Evolutionary conservation across 2,888 invertebrate genomes (phyloP), one percentile per base, ranked within the genome.

Genomic region (Noctua fimbriata): DNA sequence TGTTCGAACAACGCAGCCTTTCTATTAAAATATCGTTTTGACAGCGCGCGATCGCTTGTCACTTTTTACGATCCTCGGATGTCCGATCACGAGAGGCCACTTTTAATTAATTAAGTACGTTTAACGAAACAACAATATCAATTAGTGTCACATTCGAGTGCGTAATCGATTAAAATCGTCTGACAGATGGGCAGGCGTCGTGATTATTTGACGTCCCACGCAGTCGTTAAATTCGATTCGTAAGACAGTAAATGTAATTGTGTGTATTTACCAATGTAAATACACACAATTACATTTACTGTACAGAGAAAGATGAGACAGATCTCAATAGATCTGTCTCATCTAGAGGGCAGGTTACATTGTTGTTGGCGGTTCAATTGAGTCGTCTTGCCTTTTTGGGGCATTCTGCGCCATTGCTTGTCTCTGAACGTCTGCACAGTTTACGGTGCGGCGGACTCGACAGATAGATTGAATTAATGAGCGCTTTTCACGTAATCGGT

Each of bases 31-130:
- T 92, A 93, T 88, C 89, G 87, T 91, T 93, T 92, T 94, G 94
- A 95, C 94, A 94, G 89, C 83, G 83, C 89, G 88, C 91, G 89
- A 87, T 87, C 88, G 84, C 88, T 89, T 88, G 91, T 93, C 92
- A 92, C 89, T 92, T 92, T 93, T 93, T 92, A 91, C 90, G 88
- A 89, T 85, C 89, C 87, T 90, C 90, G 90, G 89, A 93, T 84
- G 89, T 91, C 89, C 89, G 87, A 91, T 82, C 87, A 87, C 81
- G 81, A 78, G 85, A 80, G 87, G 87, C 88, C 91, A 92, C 92
- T 90, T 93, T 92, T 91, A 93, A 94, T 94, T 93, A 94, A 95
- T 95, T 94, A 94, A 92, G 89, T 90, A 85, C 90, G 89, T 93
- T 94, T 94, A 93, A 91, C 91, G 90, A 91, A 92, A 94, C 93